Percentiles rank a stretch among this genome's conserved stretches.
These are phyloP conservation scores for Marcusenius ussheri DNA, from an alignment of 2,113 vertebrate species.

Conservation along the genomic window DNA sequence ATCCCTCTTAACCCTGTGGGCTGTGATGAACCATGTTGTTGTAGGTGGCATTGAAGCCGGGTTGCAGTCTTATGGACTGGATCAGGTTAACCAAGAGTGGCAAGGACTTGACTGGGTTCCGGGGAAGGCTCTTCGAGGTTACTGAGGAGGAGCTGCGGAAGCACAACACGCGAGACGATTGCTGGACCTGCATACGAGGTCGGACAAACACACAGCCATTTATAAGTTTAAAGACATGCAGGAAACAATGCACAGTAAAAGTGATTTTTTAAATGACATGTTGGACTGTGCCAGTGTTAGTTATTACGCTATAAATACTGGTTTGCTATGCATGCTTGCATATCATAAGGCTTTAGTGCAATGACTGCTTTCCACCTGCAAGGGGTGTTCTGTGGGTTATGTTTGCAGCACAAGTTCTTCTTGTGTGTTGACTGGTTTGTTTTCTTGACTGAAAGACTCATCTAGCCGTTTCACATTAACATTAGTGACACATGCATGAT, in stretches of 20 bases:
- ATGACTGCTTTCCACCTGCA: not conserved
- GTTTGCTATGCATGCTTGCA: not conserved
- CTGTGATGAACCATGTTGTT: not conserved
- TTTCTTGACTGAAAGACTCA: no score
- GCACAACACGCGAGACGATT: constrained; percentile 80
- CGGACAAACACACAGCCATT: constrained; percentile 3
- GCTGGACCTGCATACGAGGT: constrained; percentile 98
- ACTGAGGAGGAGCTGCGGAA: constrained; percentile 81
- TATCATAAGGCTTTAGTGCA: not conserved
- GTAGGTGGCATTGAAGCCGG: constrained; percentile 87
- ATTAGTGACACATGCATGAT: no score
- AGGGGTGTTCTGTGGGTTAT: not conserved
- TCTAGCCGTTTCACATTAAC: no score
- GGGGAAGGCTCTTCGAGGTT: constrained; percentile 81
- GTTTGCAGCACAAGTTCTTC: not conserved
- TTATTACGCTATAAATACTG: not conserved
- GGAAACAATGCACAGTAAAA: not conserved
- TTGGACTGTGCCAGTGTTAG: not conserved
- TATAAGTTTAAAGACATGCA: not conserved
- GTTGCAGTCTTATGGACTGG: constrained; percentile 98
- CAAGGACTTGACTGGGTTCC: constrained; percentile 80
- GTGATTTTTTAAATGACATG: not conserved
- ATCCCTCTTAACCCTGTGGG: not conserved
- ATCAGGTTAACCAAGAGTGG: constrained; percentile 86
- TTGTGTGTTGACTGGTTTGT: no score